Evolutionary conservation across 2,888 invertebrate species (phyloP), one percentile per base, ranked within the genome.

Genomic region (Idaea biselata): DNA sequence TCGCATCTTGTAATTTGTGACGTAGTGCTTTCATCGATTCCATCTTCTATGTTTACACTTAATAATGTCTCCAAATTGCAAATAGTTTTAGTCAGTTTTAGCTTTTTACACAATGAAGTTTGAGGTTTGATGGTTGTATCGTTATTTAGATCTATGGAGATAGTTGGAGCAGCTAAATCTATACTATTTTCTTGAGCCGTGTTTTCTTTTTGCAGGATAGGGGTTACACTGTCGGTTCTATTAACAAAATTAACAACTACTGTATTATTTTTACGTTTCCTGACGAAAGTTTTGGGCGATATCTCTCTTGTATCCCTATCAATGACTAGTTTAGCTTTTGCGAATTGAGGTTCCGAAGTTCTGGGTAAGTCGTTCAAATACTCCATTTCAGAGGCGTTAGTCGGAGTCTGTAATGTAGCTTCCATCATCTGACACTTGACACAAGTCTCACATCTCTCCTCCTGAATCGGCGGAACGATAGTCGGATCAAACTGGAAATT

Each of bases 361-460:
- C 87, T 76, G 6, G 91, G 91, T 69, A 90, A 84, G 62, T 91
- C 92, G 68, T 90, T 90, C 88, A 88, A 88, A 62, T 87, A 91
- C 69, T 92, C 92, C 85, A 96, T 93, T 78, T 96, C 96, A 0
- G 96, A 96, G 44, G 96, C 96, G 81, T 96, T 96, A 0, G 96
- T 96, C 0, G 96, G 96, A 0, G 96, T 96, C 78, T 96, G 96
- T 56, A 96, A 86, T 68, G 94, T 90, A 32, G 94, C 94, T 57
- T 93, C 92, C 82, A 93, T 89, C 73, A 93, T 81, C 71, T 92
- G 89, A 71, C 93, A 93, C 71, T 90, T 91, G 74, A 88, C 86
- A 63, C 94, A 94, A 6, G 92, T 87, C 70, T 94, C 92, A 66
- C 94, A 94, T 16, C 90, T 87, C 72, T 93, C 90, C 66, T 91